Conservation (phyloP, 2,888 invertebrate species). For the Polyommatus icarus region DNA sequence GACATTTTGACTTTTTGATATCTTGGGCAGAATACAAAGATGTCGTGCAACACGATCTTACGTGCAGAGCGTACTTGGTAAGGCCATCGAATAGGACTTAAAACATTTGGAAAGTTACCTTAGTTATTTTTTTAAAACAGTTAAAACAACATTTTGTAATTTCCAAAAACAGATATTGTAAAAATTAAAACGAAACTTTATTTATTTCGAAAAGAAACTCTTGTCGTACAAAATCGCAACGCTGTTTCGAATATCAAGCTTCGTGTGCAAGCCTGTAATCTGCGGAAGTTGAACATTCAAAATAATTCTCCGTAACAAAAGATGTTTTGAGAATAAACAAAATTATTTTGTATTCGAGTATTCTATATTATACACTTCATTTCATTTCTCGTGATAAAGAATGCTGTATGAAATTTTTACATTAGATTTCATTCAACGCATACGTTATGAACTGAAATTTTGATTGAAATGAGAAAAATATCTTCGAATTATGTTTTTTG, state of each 20-base stretch:
- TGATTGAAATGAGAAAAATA: not conserved
- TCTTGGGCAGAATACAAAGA: too few species aligned
- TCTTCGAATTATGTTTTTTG: not conserved
- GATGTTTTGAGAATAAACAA: not conserved
- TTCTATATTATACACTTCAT: not conserved
- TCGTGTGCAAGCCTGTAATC: not conserved
- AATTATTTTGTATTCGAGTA: not conserved
- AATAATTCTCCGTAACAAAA: constrained; percentile 13
- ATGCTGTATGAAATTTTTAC: not conserved
- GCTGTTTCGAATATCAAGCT: not conserved
- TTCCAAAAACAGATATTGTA: not conserved
- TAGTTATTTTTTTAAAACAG: too few species aligned
- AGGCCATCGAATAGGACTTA: too few species aligned
- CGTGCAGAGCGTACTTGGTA: too few species aligned
- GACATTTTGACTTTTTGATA: too few species aligned
- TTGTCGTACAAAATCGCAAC: not conserved
- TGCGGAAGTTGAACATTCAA: not conserved
- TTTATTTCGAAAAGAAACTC: not conserved
- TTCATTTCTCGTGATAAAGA: not conserved
- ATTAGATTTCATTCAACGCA: not conserved
- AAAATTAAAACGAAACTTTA: not conserved
- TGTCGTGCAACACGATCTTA: too few species aligned
- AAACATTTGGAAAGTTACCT: too few species aligned
- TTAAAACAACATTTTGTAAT: too few species aligned
- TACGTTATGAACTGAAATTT: not conserved